Base-by-base conservation (phyloP, 2,113 vertebrate species). In the Ceuthmochares aereus region DNA sequence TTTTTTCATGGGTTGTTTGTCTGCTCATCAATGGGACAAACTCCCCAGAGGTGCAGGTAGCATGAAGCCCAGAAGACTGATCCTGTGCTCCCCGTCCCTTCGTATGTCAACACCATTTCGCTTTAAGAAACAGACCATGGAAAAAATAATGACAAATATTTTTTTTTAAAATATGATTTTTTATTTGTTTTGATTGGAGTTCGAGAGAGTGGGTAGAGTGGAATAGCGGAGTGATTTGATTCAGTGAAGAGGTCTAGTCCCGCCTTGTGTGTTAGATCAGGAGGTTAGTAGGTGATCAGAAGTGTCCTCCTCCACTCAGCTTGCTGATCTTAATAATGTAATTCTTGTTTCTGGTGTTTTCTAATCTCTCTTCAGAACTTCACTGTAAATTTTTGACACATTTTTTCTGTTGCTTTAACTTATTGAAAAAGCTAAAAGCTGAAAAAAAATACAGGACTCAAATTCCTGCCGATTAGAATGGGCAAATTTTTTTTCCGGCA, bases 341-440 rank as follows among this genome's bases (percentile, higher is more conserved):
- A 25, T 66, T 70, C 70, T 73, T 67, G 32, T 76, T 96, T 95
- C 63, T 64, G 69, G 75, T 75, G 34, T 42, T 77, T 78, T 79
- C n/a, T 77, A 67, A 84, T 70, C 63, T 64, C 85, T 92, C 49
- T 90, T 94, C 87, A 95, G 91, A 95, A 96, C 80, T 72, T 96
- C 40, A 82, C 84, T 87, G 67, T 63, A 37, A 62, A 20, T 86
- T 40, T 93, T 72, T 29, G 62, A 95, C 72, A 94, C 77, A 37
- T 93, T 96, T 95, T 95, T 96, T 83, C 78, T 84, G 56, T 96
- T 89, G 93, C 91, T 97, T 87, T 92, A 96, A 85, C 84, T 85
- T 82, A 91, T 0, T 85, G 94, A 95, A 95, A 96, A 96, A 95
- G 88, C 89, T 87, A 91, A 95, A 92, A 97, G 96, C 89, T 93